Evolutionary conservation across 2,113 vertebrate species (phyloP), one percentile per base, ranked within the genome.

Genomic region (Sylvietta virens): DNA sequence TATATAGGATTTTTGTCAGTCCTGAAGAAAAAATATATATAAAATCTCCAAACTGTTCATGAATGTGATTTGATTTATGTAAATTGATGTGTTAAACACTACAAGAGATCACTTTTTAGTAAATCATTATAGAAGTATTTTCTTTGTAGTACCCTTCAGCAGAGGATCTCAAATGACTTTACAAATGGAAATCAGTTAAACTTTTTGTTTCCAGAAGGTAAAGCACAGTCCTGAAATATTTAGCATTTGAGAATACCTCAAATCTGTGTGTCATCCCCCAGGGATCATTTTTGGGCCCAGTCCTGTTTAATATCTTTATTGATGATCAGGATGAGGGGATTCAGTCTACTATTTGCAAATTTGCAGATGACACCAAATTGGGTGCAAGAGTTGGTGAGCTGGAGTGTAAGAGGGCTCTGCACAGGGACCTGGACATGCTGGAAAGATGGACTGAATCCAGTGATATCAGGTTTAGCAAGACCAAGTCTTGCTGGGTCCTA

Each of bases 401-500:
- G 31, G 16, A 5, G 4, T 15, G 13, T 44, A 35, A 37, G 45
- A 42, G 45, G 13, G 16, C 45, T 82, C 37, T 71, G 45, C 54
- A 51, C 24, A 82, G 45, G 44, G 23, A 19, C 35, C 19, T 50
- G 30, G 24, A 19, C 15, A 50, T 15, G 28, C 64, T 81, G 53
- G 35, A 40, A 22, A 4, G 19, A 81, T n/a, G 35, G 35, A 5
- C 44, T 9, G 5, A n/a, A 48, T 60, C 35, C 65, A 58, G 3
- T 1, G 1, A 42, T 23, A 50, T 2, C 9, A 81, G 35, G 5
- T n/a, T 58, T n/a, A 69, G 3, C 18, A 58, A 27, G 17, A 47
- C 8, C 11, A 16, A 7, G 8, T 67, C n/a, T n/a, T n/a, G 40
- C 78, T 0, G 1, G 11, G 11, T 33, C 28, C 44, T 58, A 8